phyloP scores from a whole-genome alignment of 2,797 vertebrate species.

The Leptatherina wallacei region DNA sequence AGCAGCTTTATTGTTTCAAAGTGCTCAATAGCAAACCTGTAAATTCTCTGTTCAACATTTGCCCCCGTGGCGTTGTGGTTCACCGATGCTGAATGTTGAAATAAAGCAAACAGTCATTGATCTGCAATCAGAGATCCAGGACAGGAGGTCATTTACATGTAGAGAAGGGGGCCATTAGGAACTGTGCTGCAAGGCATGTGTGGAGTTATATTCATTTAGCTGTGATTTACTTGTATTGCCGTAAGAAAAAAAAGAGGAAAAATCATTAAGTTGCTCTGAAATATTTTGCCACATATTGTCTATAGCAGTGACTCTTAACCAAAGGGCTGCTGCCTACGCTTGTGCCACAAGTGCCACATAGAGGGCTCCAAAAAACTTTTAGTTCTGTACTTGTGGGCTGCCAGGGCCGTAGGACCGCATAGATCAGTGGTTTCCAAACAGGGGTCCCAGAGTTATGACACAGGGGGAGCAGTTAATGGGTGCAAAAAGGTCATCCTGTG shows the following conservation, averaged over 20 bases:
- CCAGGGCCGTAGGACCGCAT: too few species aligned
- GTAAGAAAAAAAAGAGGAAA: background rate
- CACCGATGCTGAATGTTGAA: constrained; percentile 92
- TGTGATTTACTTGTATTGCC: constrained; percentile 80
- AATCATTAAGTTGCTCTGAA: background rate
- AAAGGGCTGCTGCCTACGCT: too few species aligned
- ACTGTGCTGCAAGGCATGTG: constrained; percentile 84
- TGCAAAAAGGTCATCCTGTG: too few species aligned
- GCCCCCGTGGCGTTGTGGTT: constrained; percentile 88
- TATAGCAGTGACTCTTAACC: constrained; percentile 48
- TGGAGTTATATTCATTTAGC: constrained; percentile 85
- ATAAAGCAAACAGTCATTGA: constrained; percentile 92
- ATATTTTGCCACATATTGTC: background rate
- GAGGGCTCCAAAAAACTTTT: too few species aligned
- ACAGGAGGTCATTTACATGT: constrained; percentile 91
- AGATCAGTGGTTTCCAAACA: too few species aligned
- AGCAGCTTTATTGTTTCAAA: constrained; percentile 89
- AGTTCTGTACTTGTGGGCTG: too few species aligned
- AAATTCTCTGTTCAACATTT: constrained; percentile 91
- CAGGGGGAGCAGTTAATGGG: too few species aligned
- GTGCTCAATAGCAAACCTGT: constrained; percentile 89
- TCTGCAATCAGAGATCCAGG: constrained; percentile 92
- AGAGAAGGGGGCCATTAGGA: constrained; percentile 86
- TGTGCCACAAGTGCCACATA: too few species aligned
- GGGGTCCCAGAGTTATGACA: too few species aligned